Conservation (phyloP, 2,113 vertebrate species). For the Tragelaphus imberbis region DNA sequence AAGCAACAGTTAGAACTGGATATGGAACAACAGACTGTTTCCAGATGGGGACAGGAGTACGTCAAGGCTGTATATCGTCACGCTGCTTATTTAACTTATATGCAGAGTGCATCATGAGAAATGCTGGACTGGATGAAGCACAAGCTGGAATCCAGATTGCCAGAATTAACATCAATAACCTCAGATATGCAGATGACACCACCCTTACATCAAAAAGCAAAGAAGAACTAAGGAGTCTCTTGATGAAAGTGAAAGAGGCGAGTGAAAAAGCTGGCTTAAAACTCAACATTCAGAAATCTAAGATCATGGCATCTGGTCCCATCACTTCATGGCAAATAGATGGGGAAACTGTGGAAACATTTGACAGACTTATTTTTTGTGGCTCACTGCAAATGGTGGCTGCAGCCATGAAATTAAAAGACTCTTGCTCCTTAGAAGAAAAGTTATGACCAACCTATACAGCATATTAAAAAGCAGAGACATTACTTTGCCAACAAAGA, state of each 20-base stretch:
- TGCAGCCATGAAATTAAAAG: background rate
- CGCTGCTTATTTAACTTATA: background rate
- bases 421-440: background rate
- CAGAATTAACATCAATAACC: background rate
- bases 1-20: background rate
- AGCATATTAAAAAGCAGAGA: background rate
- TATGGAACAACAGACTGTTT: background rate
- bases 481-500: background rate
- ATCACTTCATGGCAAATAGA: background rate
- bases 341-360: background rate
- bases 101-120: background rate
- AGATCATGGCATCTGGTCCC: background rate
- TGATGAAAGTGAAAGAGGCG: background rate
- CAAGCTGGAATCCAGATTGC: background rate
- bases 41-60: background rate
- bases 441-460: background rate
- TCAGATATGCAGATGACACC: background rate
- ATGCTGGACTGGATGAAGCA: background rate
- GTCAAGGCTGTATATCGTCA: background rate
- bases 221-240: background rate
- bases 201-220: background rate
- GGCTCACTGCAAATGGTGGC: background rate
- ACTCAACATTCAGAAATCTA: background rate
- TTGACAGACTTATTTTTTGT: background rate
- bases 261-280: background rate